Percentiles rank a stretch among this genome's conserved stretches.
Conservation (phyloP, 2,113 vertebrate genomes). For the Promerops cafer region DNA sequence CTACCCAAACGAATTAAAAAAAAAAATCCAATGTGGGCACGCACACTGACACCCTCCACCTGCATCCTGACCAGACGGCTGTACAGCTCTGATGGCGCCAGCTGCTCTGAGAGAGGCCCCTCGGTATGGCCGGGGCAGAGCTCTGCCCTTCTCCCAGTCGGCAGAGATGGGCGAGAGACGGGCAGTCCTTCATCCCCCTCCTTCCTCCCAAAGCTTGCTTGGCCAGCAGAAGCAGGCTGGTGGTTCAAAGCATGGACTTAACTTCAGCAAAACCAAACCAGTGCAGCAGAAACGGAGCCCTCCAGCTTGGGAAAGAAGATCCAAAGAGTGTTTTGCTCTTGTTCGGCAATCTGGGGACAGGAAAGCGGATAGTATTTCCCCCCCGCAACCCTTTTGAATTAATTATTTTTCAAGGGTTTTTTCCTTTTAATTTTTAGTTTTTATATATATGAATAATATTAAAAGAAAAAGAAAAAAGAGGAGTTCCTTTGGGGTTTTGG, state of each 20-base stretch:
- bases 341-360: neutral
- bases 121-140: neutral
- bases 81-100: neutral
- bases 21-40: neutral
- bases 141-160: slow-evolving; percentile 34
- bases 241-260: neutral
- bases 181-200: neutral
- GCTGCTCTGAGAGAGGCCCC: slow-evolving; percentile 37
- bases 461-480: neutral
- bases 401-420: neutral
- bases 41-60: neutral
- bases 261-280: neutral
- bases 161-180: neutral
- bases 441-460: neutral
- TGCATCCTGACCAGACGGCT: neutral
- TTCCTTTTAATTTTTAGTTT: neutral
- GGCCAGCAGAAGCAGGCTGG: neutral
- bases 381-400: neutral
- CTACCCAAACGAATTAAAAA: neutral
- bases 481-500: neutral
- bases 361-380: neutral
- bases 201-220: neutral
- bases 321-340: neutral
- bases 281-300: neutral
- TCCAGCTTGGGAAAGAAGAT: neutral